Base-by-base conservation (phyloP, 30 jellyfish, hydroid and myxozoan species). In the Morbakka virulenta region DNA sequence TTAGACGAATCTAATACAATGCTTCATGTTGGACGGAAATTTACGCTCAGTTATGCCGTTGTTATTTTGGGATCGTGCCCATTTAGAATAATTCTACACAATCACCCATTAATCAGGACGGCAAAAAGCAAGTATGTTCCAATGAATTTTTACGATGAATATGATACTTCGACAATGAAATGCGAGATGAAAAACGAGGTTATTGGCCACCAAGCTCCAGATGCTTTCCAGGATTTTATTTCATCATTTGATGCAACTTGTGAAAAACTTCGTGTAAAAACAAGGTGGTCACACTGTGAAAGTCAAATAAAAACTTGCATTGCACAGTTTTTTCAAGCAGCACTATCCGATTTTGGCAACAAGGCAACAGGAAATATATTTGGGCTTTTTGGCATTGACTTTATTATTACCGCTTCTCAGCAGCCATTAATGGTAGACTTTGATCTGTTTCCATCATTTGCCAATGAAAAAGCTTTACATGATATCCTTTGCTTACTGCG, bases 271-370 rank as follows among this genome's bases (percentile, higher is more conserved):
- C 30, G 52, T 27, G 77, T 82, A 2, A 52, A 41, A 6, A 52
- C 69, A 53, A 82, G 88, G 9, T 89, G 97, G 97, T 30, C 29
- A 0, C 64, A 69, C 50, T 33, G 77, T 48, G 95, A 89, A 64
- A 69, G 17, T 12, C 76, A 81, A 29, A 57, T 89, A 4, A 62
- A 25, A 3, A 24, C 70, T 28, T 30, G 69, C 35, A 61, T 82
- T 4, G 95, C 93, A 9, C 30, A 32, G 23, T 24, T 88, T 29
- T 2, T 70, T 24, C 31, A 48, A 24, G 28, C 52, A 1, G 33
- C 77, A 3, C 22, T 72, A 13, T 49, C 23, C 1, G 69, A 35
- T 41, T 31, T 67, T 9, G 35, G 3, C 20, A 17, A 67, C 20
- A 49, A 20, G 17, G 64, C 52, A 28, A 36, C 32, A 28, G 26